Base-by-base conservation (phyloP, 2,113 vertebrate genomes). In the Epinephelus moara region DNA sequence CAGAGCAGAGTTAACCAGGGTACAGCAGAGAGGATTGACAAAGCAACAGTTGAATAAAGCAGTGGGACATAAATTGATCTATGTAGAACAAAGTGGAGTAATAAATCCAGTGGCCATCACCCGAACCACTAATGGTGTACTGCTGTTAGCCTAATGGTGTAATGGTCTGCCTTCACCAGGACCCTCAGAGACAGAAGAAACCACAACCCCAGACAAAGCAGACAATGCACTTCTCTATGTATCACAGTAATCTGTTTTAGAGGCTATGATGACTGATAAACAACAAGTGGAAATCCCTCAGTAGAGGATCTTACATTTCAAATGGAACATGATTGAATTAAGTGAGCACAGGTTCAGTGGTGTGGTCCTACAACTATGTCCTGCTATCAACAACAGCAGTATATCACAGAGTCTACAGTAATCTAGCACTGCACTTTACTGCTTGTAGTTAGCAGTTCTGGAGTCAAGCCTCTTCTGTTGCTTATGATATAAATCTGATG, bases 171-270 rank as follows among this genome's bases (percentile, higher is more conserved):
- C 55, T 60, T 37, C 21, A 25, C 49, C 23, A 45, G 55, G 18
- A 56, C 15, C 10, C n/a, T 42, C n/a, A 14, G 33, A 27, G 52
- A 37, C 19, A 57, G 11, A 59, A 49, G 55, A 61, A 69, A 60
- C 75, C 25, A 23, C 75, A 69, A 27, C 25, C 15, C 47, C 23
- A 33, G 27, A 17, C 6, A n/a, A 14, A 1, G 14, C 40, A 47
- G 23, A 72, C 21, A 52, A 8, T 23, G 4, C 27, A 52, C 30
- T 37, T 62, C 42, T 30, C 62, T 52, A 4, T 63, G 13, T 40
- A n/a, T 50, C 13, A 52, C 57, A 62, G 57, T 37, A n/a, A 50
- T 74, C 42, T 61, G 42, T n/a, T 74, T 74, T 49, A n/a, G 23
- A 11, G 19, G 10, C 57, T 9, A n/a, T 21, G 17, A 57, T 60